phyloP scores from a whole-genome alignment of 1,140 invertebrate species.

The Trichomalopsis sarcophagae region DNA sequence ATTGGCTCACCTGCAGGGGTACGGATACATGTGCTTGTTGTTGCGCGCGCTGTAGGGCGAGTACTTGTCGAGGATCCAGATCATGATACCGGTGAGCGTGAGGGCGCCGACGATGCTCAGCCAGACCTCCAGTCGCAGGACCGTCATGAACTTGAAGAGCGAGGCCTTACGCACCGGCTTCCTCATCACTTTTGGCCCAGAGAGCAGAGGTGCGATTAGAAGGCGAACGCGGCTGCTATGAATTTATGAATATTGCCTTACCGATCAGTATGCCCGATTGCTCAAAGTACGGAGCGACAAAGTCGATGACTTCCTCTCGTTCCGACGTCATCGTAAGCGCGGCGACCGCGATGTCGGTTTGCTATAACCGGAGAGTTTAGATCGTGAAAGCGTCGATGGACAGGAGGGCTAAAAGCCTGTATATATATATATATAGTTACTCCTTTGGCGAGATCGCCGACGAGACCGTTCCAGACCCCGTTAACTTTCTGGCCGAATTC shows the following conservation, averaged over 20 bases:
- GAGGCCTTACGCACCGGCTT: slow-evolving; percentile 89
- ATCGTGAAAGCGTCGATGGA: too few relatives aligned
- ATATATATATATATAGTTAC: too few relatives aligned
- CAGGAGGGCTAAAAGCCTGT: too few relatives aligned
- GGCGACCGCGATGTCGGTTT: slow-evolving; percentile 91
- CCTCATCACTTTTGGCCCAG: slow-evolving; percentile 83
- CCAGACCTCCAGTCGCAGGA: slow-evolving; percentile 91
- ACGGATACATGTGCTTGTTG: slow-evolving; percentile 87
- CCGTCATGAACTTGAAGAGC: slow-evolving; percentile 95
- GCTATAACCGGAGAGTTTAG: slow-evolving; percentile 72
- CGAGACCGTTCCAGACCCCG: slow-evolving; percentile 92
- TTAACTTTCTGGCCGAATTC: slow-evolving; percentile 85
- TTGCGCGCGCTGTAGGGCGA: slow-evolving; percentile 92
- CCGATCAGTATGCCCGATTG: slow-evolving; percentile 91
- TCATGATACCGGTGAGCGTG: slow-evolving; percentile 88
- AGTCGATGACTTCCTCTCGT: slow-evolving; percentile 94
- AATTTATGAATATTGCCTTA: too few relatives aligned
- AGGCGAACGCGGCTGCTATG: too few relatives aligned
- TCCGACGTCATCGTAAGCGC: slow-evolving; percentile 95
- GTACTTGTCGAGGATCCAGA: slow-evolving; percentile 92
- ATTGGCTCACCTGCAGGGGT: slow-evolving; percentile 85
- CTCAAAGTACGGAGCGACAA: slow-evolving; percentile 93
- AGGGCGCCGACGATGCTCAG: slow-evolving; percentile 89
- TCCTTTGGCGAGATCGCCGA: slow-evolving; percentile 91
- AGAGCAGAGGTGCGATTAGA: too few relatives aligned